Evolutionary conservation across 2,888 invertebrate species (phyloP), one percentile per base, ranked within the genome.

Genomic region (Drosophila histrio): DNA sequence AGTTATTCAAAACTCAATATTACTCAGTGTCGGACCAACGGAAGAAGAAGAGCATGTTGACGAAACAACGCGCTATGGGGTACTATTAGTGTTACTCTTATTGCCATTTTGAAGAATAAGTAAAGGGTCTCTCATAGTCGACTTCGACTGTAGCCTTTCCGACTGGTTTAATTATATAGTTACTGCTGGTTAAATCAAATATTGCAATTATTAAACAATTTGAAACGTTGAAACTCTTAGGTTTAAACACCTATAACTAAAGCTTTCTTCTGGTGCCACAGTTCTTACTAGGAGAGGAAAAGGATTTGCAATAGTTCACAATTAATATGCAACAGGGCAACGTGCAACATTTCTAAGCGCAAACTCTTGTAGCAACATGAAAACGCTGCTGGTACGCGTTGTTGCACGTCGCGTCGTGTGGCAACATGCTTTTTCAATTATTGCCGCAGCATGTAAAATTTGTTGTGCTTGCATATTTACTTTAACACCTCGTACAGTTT

Each of bases 371-470:
- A 61, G 61, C 61, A 64, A 65, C 73, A 57, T 47, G 44, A 15
- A 28, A 34, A 39, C 38, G 26, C 24, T 21, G 63, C 41, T 44
- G 26, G 19, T 19, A 11, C 38, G 9, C 11, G 38, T 38, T 24
- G 54, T 36, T 44, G 49, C 70, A 72, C 67, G 83, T 68, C 83
- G 22, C 41, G 75, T 46, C 77, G 72, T 77, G 77, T 68, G 74
- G 79, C 79, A 79, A 79, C 79, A 84, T 77, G 79, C 66, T 70
- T 79, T 79, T 79, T 79, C 79, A 79, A 79, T 79, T 79, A 79
- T 74, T 56, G 77, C 66, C 54, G 62, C 66, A 43, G 72, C 79
- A 72, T 79, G 83, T 79, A 63, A 77, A 84, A 84, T 80, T 80
- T 79, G 68, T 71, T 77, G 83, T 56, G 73, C 74, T 71, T 68